These are phyloP conservation scores for Melanerpes aurifrons DNA, from an alignment of 2,113 vertebrate species.

Conservation along the genomic window DNA sequence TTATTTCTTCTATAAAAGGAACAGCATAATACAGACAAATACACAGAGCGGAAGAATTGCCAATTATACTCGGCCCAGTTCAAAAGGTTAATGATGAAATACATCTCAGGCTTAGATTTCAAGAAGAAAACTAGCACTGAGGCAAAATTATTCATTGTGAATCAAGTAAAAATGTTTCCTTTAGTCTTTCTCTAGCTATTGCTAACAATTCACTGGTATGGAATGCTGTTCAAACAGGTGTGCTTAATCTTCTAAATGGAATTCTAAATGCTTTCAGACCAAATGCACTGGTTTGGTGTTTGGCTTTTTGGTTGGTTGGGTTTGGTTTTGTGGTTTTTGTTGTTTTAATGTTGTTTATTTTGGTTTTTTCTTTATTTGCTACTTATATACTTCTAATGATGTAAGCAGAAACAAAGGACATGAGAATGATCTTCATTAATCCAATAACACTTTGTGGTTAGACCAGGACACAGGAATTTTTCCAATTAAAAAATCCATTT, in stretches of 20 bases:
- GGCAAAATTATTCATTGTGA: conserved; percentile 27
- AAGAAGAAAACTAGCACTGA: conserved; percentile 46
- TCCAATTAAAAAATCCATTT: not conserved
- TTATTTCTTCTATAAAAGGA: conserved; percentile 57
- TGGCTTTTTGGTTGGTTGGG: too few species aligned
- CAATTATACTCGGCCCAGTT: conserved; percentile 37
- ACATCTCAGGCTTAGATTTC: conserved; percentile 42
- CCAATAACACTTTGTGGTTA: not conserved
- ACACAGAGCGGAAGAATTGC: conserved; percentile 26
- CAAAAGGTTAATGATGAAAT: conserved; percentile 64
- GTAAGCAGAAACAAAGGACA: not conserved
- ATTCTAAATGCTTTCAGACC: not conserved
- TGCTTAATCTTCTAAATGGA: conserved; percentile 8
- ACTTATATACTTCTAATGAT: not conserved
- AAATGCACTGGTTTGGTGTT: not conserved
- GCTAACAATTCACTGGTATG: not conserved
- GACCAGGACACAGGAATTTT: not conserved
- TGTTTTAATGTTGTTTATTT: not conserved
- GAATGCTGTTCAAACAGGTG: conserved; percentile 15
- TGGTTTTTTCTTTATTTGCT: not conserved
- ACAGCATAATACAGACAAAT: conserved; percentile 49
- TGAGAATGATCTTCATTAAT: conserved; percentile 3
- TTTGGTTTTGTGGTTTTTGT: too few species aligned
- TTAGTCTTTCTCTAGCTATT: conserved; percentile 8
- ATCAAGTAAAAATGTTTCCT: conserved; percentile 18